A percentile compares a stretch with the other conserved stretches of the same genome.
Conservation (phyloP, 1,140 invertebrate species). For the Anastatus disparis region DNA sequence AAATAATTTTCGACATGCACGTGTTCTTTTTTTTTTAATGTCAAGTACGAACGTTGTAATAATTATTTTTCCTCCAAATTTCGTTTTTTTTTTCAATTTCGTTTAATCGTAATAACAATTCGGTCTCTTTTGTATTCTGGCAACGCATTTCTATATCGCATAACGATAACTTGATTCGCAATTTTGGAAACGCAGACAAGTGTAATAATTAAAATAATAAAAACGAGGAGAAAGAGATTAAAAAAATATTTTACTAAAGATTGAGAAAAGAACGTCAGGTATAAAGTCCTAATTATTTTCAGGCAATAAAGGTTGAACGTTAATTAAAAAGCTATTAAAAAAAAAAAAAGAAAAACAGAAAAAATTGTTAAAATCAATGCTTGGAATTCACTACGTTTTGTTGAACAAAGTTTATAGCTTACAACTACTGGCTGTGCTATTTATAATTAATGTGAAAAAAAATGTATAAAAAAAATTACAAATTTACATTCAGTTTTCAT, state of each 20-base stretch:
- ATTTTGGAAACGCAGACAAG: conserved; percentile 24
- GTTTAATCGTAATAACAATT: conserved; percentile 28
- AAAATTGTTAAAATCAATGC: conserved; percentile 10
- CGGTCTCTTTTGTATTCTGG: conserved; percentile 1
- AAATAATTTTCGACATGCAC: conserved; percentile 27
- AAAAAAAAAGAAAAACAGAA: conserved; percentile 3
- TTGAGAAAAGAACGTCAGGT: conserved; percentile 17
- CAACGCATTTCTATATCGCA: not conserved
- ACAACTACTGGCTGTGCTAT: conserved; percentile 6
- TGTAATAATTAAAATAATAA: conserved; percentile 27
- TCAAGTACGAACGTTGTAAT: conserved; percentile 10
- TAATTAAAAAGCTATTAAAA: conserved; percentile 16
- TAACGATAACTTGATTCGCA: conserved; percentile 18
- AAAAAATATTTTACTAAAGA: conserved; percentile 1
- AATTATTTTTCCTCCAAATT: conserved; percentile 28
- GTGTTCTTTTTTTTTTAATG: conserved; percentile 17
- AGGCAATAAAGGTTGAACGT: conserved; percentile 27
- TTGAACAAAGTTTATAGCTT: conserved; percentile 4
- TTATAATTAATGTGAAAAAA: not conserved
- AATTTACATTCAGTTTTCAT: not conserved
- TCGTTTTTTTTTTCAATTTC: conserved; percentile 39
- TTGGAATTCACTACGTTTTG: conserved; percentile 7
- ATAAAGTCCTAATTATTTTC: conserved; percentile 6
- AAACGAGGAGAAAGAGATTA: conserved; percentile 13
- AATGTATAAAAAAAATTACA: conserved; percentile 24